Evolutionary conservation across 1,140 invertebrate species (phyloP), one percentile per base, ranked within the genome.

Genomic region (Hesperophylax magnus): DNA sequence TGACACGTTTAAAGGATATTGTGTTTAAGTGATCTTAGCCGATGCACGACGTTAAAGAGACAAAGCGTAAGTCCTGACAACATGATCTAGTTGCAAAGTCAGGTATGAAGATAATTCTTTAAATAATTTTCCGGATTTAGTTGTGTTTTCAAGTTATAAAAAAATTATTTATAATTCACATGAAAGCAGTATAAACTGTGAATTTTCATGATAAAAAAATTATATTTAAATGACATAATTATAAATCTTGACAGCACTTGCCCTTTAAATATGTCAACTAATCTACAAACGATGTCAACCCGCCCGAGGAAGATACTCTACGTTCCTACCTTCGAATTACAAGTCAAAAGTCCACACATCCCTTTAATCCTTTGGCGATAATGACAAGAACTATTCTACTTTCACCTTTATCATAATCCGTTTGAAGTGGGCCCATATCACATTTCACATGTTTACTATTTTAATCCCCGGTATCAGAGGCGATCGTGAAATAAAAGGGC

Each of bases 391-490:
- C 67, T 71, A 71, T 71, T 71, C 67, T 47, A 71, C 39, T 71
- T 71, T 71, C 67, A 71, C 67, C 67, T 71, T 71, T 71, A n/a
- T 71, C 67, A 20, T 71, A 71, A 71, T 71, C 67, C 67, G 67
- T 71, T 71, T 71, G 67, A 71, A 71, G 67, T 39, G 31, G 39
- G 67, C 39, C 67, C 67, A 71, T 71, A 71, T 71, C 65, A 69
- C 34, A 34, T 39, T 69, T 71, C 67, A 71, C 67, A 53, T 71
- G 67, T 71, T 71, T 71, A 71, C 67, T 61, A 71, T 71, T 71
- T 52, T 71, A 71, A 71, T 71, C 67, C 39, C 18, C 39, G 17
- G 67, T 52, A 47, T 53, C 67, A 52, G n/a, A 24, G 67, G 67
- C 31, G 67, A 39, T 47, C 31, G 67, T 9, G 67, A 18, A 39